Evolutionary conservation across 2,888 invertebrate genomes (phyloP), one percentile per base, ranked within the genome.

Genomic region (Napeogenes inachia): DNA sequence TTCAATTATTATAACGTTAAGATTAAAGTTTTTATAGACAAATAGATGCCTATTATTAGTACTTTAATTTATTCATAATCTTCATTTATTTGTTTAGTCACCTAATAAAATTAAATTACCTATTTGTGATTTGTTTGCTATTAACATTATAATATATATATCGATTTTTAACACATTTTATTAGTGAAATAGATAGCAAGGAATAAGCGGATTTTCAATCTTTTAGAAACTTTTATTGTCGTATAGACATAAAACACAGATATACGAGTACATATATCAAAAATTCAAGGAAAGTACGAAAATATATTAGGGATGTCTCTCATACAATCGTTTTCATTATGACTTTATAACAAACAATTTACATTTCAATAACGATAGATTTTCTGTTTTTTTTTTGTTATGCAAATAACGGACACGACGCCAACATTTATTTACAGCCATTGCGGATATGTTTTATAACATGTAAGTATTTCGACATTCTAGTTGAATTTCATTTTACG

Each of bases 141-240:
- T 21, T 21, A 1, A 21, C n/a, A 21, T 21, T 21, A 21, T 21
- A n/a, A n/a, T n/a, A n/a, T n/a, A n/a, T 21, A 21, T 21, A 1
- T 21, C 21, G 21, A 21, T 21, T 1, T 21, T 47, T 47, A 5
- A 6, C 2, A 13, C 21, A 50, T 50, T 4, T 50, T 50, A 21
- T 8, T 21, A 13, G 30, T 30, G 8, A 30, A 50, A 50, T 2
- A 2, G 2, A 21, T 38, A 38, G 56, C 21, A 64, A 62, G 64
- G 62, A 67, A 67, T 60, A 67, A 64, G 64, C 56, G 64, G 64
- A 64, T 56, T 60, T 58, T 53, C 56, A 54, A 62, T 56, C 54
- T 54, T 54, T 30, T 56, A 45, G 58, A 64, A 66, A 64, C 58
- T 62, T 64, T 64, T 67, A 67, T 67, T 62, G 66, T 67, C 66